These are phyloP conservation scores for Diarsia dahlii DNA, from an alignment of 2,888 invertebrate genomes.

Conservation along the genomic window DNA sequence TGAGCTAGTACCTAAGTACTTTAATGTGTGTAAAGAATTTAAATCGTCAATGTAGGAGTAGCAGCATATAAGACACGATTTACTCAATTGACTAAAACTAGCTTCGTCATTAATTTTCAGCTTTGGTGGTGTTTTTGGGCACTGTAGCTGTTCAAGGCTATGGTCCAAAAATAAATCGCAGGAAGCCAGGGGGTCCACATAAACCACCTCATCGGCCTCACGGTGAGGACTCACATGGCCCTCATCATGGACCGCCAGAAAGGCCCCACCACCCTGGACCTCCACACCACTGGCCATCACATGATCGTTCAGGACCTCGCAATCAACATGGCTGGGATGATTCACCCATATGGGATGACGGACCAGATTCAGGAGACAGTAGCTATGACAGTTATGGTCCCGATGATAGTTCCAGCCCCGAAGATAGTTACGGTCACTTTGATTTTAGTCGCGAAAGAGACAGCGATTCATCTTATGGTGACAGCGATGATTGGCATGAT, in stretches of 20 bases:
- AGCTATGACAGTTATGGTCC: not conserved
- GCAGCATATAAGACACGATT: not conserved
- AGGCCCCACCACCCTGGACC: conserved; percentile 2
- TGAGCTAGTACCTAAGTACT: not conserved
- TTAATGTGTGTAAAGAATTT: not conserved
- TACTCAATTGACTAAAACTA: not conserved
- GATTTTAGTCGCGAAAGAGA: conserved; percentile 4
- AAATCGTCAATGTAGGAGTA: not conserved
- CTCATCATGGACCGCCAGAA: not conserved
- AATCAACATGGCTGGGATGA: conserved; percentile 14
- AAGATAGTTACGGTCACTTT: not conserved
- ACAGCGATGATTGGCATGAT: conserved; percentile 3
- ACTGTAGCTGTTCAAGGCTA: conserved; percentile 42
- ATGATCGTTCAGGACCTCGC: not conserved
- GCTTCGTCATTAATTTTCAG: conserved; percentile 38
- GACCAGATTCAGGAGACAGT: not conserved
- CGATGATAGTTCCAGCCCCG: not conserved
- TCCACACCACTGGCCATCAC: not conserved
- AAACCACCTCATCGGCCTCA: not conserved
- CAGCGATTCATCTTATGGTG: conserved; percentile 9
- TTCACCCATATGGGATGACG: conserved; percentile 20
- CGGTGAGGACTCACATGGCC: not conserved
- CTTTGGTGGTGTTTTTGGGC: conserved; percentile 28
- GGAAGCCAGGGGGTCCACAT: not conserved
- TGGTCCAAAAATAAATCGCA: conserved; percentile 28